Percentiles rank a stretch among this genome's conserved stretches.
Evolutionary conservation across 1,140 invertebrate species (phyloP).

Genomic region (Streblospio benedicti): DNA sequence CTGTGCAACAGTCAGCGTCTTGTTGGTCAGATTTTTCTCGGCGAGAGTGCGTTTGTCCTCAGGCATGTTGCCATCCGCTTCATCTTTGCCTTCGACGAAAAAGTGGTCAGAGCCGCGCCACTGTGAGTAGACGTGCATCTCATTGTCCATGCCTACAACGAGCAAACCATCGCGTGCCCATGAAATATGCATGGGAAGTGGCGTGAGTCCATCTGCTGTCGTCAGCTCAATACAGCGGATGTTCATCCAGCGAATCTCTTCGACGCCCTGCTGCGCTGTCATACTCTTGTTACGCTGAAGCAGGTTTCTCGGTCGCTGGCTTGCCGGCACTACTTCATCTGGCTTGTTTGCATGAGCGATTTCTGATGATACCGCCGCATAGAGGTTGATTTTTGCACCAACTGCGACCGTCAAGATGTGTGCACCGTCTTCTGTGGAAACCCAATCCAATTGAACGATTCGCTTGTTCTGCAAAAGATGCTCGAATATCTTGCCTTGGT

Average conservation of each 20-base stretch:
- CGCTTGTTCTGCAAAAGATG: too few relatives aligned
- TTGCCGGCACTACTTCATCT: not conserved
- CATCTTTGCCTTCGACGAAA: conserved; percentile 55
- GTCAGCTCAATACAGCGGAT: conserved; percentile 79
- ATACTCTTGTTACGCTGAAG: conserved; percentile 41
- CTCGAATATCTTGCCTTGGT: too few relatives aligned
- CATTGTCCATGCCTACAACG: conserved; percentile 97
- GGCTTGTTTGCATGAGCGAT: conserved; percentile 32
- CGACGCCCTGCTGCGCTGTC: conserved; percentile 31
- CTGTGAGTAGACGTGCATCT: conserved; percentile 98
- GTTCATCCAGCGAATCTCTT: conserved; percentile 78
- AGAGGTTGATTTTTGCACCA: conserved; percentile 66
- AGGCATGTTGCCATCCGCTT: conserved; percentile 51
- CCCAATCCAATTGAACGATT: conserved; percentile 95
- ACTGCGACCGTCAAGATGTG: conserved; percentile 95
- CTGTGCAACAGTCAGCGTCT: too few relatives aligned
- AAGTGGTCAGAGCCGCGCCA: conserved; percentile 56
- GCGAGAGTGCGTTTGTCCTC: conserved; percentile 65
- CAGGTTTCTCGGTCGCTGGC: conserved; percentile 15
- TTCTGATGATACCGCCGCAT: conserved; percentile 47
- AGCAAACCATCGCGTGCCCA: conserved; percentile 97
- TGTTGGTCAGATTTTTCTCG: conserved; percentile 72
- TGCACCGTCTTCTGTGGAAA: conserved; percentile 95
- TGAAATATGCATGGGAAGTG: conserved; percentile 93
- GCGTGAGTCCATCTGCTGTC: conserved; percentile 89